Conservation (phyloP, 2,888 invertebrate genomes). For the Cosmia pyralina region DNA sequence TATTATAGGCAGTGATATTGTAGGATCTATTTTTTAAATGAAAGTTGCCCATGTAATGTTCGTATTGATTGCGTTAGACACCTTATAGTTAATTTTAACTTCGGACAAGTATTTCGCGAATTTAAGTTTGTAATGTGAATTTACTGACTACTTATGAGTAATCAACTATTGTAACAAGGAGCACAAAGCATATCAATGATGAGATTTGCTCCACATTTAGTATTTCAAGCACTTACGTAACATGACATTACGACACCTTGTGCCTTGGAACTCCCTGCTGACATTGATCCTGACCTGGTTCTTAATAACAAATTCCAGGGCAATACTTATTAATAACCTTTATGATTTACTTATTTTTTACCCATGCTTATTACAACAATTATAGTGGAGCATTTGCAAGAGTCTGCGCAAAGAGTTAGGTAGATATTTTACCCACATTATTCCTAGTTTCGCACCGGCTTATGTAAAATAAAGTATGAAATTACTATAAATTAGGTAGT, state of each 20-base stretch:
- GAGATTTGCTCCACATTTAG: conserved; percentile 27
- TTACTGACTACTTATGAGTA: neutral
- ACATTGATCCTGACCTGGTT: conserved; percentile 88
- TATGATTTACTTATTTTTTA: neutral
- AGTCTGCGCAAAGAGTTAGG: conserved; percentile 12
- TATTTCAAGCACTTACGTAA: conserved; percentile 84
- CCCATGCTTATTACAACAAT: conserved; percentile 10
- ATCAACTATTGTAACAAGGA: neutral
- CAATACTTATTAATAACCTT: conserved; percentile 11
- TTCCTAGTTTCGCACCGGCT: neutral
- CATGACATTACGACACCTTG: conserved; percentile 81
- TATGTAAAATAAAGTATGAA: neutral
- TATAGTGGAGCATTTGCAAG: conserved; percentile 6
- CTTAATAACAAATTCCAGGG: conserved; percentile 48
- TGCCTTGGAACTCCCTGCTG: conserved; percentile 80
- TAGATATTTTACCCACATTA: conserved; percentile 12
- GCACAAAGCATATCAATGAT: neutral
- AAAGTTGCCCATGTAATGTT: conserved; percentile 13
- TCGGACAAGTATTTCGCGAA: conserved; percentile 25
- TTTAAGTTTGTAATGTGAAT: neutral
- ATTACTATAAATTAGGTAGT: neutral
- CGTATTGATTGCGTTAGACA: conserved; percentile 44
- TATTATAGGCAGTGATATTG: neutral
- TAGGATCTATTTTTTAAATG: neutral
- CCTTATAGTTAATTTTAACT: conserved; percentile 46